Percentiles rank a stretch among this genome's conserved stretches.
Conservation (phyloP, 2,113 vertebrate species). For the Psophia crepitans region DNA sequence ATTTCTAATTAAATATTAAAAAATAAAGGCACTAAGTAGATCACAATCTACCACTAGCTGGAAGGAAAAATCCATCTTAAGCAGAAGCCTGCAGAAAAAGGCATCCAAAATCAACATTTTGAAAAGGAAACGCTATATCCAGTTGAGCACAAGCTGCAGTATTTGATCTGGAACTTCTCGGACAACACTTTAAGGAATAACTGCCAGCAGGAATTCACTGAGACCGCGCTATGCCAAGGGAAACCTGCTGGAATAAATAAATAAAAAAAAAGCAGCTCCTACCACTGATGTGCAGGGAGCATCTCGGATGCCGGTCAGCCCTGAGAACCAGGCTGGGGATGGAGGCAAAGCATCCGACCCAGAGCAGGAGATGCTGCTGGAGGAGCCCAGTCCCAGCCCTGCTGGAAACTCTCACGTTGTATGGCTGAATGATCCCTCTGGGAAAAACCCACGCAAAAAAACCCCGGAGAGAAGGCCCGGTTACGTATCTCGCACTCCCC, state of each 20-base stretch:
- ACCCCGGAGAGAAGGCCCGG: neutral
- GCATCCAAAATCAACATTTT: neutral
- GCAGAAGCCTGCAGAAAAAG: neutral
- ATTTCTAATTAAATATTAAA: neutral
- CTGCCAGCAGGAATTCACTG: neutral
- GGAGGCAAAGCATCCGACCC: neutral
- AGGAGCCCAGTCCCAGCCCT: neutral
- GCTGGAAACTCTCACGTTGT: neutral
- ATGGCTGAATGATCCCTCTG: neutral
- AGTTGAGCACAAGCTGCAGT: neutral
- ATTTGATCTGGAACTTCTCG: neutral
- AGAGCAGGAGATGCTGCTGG: neutral
- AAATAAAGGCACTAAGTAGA: neutral
- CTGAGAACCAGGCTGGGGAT: neutral
- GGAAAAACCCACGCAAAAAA: neutral
- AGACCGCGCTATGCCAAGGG: neutral
- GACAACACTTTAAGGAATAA: neutral
- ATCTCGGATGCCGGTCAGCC: neutral
- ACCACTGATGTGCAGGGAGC: neutral
- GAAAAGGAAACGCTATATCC: neutral
- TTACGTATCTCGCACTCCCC: neutral
- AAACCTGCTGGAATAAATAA: neutral
- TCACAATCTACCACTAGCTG: neutral
- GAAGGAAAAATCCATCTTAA: neutral
- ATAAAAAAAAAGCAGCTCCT: neutral